These are phyloP conservation scores for Periphyllus acericola DNA, from an alignment of 2,888 invertebrate species.

Conservation along the genomic window DNA sequence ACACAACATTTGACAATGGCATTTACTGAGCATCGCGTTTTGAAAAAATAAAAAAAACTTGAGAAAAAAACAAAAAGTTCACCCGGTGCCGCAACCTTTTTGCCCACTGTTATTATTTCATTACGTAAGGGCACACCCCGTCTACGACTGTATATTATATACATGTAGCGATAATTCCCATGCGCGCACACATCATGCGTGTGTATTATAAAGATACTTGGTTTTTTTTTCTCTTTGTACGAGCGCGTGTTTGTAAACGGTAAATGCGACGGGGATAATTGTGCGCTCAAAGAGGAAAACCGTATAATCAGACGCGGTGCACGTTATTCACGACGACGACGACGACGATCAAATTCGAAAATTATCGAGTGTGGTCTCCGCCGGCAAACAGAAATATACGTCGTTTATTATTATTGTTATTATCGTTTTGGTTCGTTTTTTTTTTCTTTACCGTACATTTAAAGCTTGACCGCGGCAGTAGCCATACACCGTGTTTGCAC, in stretches of 20 bases:
- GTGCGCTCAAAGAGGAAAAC: neutral
- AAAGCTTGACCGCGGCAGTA: constrained; percentile 17
- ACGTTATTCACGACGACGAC: constrained; percentile 27
- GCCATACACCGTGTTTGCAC: neutral
- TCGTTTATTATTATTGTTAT: constrained; percentile 50
- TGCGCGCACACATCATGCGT: neutral
- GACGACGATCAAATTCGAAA: constrained; percentile 49
- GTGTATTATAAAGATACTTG: neutral
- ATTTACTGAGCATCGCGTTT: neutral
- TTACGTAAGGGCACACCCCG: neutral
- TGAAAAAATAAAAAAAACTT: neutral
- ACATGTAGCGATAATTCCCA: neutral
- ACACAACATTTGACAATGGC: neutral
- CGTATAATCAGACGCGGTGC: constrained; percentile 45
- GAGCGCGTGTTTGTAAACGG: neutral
- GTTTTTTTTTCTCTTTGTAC: constrained; percentile 1
- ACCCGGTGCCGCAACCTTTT: neutral
- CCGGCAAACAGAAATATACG: constrained; percentile 13
- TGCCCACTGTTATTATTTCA: constrained; percentile 1
- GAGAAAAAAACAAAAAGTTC: neutral
- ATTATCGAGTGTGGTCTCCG: constrained; percentile 51
- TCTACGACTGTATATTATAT: neutral
- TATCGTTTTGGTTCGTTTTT: constrained; percentile 24
- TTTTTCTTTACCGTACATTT: too few species aligned
- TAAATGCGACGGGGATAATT: constrained; percentile 40